Conservation (phyloP, 2,888 invertebrate genomes). For the Nipponacmea schrenckii region DNA sequence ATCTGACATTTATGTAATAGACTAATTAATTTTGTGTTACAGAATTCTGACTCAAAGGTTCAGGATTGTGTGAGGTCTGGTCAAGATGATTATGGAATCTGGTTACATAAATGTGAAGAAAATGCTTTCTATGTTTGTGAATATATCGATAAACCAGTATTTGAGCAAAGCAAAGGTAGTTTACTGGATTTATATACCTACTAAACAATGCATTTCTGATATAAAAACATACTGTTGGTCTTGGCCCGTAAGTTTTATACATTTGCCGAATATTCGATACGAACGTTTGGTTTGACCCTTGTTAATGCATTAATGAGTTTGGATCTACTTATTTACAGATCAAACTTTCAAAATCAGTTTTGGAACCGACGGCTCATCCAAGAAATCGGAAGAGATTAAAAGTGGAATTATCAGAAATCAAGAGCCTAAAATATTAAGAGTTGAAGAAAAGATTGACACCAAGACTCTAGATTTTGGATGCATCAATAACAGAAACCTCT, state of each 20-base stretch:
- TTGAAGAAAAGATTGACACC: background rate
- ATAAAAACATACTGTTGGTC: too few species aligned
- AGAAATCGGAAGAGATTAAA: background rate
- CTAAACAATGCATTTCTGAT: too few species aligned
- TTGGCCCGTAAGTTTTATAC: too few species aligned
- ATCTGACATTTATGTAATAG: too few species aligned
- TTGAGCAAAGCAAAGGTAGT: background rate
- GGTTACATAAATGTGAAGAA: background rate
- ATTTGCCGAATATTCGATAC: too few species aligned
- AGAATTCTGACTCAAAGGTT: too few species aligned
- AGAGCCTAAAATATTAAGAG: background rate
- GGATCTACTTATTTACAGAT: background rate
- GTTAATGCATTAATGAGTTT: too few species aligned
- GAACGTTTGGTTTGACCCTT: too few species aligned
- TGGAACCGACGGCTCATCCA: too few species aligned
- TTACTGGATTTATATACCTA: too few species aligned
- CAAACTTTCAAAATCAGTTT: background rate
- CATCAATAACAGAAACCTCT: conserved; percentile 11
- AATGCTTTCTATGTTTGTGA: background rate
- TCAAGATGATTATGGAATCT: background rate
- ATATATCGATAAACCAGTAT: background rate
- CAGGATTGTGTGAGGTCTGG: background rate
- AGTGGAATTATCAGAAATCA: background rate
- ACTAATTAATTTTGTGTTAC: too few species aligned
- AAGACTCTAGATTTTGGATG: conserved; percentile 13